Base-by-base conservation (phyloP, 2,113 vertebrate species). In the Alligator mississippiensis region DNA sequence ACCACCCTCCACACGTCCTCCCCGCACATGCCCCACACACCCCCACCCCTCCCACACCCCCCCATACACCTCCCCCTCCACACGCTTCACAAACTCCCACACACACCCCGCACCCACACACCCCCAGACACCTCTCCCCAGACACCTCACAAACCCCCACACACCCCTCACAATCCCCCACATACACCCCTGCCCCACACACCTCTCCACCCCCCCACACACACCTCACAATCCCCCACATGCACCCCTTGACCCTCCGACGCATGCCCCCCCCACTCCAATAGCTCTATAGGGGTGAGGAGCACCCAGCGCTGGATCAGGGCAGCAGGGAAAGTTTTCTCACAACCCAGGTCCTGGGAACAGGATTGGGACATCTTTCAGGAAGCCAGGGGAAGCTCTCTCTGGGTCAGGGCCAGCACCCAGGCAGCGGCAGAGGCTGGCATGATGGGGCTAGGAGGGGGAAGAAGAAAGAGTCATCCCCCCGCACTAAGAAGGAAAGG, bases 1-100 rank as follows among this genome's bases (percentile, higher is more conserved):
- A 98, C 98, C 97, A 96, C 97, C 80, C 62, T 7, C 30, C 18
- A 60, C 55, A 30, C 28, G 62, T 68, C 77, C 70, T 84, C 57
- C 79, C 86, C 94, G 94, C 76, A 93, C 82, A 77, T 76, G 76
- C 63, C 60, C 77, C 19, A n/a, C n/a, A n/a, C n/a, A n/a, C n/a
- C n/a, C n/a, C 34, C 38, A 15, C 25, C 62, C 11, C 30, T 25
- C 68, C 55, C 55, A 38, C 66, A 63, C 77, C 70, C 87, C 57
- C 79, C 86, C 94, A 94, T 80, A 93, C 82, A 77, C 82, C 77
- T 76, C 60, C 77, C 19, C 34, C 38, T 24, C 25, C n/a, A n/a
- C n/a, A n/a, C n/a, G n/a, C n/a, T n/a, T n/a, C n/a, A n/a, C n/a
- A n/a, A n/a, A n/a, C n/a, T n/a, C n/a, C n/a, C n/a, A n/a, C n/a